Conservation (phyloP, 2,113 vertebrate genomes). For the Pholis gunnellus region DNA sequence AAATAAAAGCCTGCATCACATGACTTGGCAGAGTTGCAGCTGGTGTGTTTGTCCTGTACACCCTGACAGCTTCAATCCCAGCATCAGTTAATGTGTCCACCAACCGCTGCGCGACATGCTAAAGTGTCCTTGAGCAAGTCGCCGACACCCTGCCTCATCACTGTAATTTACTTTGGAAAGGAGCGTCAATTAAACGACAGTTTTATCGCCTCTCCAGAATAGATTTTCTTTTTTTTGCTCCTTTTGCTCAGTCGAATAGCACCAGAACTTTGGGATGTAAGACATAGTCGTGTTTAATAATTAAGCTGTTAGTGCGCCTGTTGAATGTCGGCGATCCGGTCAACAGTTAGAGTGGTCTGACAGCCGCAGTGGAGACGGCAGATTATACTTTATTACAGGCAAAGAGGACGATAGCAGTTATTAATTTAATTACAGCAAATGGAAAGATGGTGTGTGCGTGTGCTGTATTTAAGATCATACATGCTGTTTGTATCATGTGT, state of each 20-base stretch:
- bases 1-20: conserved; percentile 12
- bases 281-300: conserved; percentile 55
- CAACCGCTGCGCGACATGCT: conserved; percentile 5
- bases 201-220: conserved; percentile 42
- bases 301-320: conserved; percentile 45
- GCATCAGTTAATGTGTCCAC: conserved; percentile 25
- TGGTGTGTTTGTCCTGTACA: neutral
- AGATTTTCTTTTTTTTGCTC: neutral
- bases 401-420: conserved; percentile 66
- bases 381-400: conserved; percentile 60
- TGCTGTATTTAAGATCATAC: conserved; percentile 20
- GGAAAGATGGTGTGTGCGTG: conserved; percentile 53
- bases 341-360: conserved; percentile 55
- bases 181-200: conserved; percentile 49
- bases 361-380: conserved; percentile 53
- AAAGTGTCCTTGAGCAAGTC: conserved; percentile 44
- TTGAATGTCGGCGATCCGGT: conserved; percentile 52
- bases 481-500: conserved; percentile 10
- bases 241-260: conserved; percentile 11
- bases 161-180: conserved; percentile 46
- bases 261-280: conserved; percentile 37
- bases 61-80: conserved; percentile 12
- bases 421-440: conserved; percentile 70
- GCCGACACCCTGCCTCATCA: conserved; percentile 50
- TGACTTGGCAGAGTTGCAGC: neutral